phyloP scores from a whole-genome alignment of 2,797 vertebrate species.

The Peromyscus nudipes region DNA sequence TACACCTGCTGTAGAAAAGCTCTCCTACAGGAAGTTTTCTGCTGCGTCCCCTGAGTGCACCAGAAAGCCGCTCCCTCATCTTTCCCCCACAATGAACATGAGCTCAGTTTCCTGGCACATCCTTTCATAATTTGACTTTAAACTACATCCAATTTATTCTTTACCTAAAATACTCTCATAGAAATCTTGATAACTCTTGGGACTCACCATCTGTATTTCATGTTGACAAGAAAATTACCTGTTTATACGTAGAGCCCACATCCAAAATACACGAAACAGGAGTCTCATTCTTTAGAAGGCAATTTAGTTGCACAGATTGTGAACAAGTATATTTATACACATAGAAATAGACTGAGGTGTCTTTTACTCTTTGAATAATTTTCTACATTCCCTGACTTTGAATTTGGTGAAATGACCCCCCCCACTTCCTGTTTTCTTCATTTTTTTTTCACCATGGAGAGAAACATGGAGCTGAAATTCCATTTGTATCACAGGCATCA shows the following conservation, averaged over 20 bases:
- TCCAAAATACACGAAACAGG: not conserved
- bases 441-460: not conserved
- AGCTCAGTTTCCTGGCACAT: not conserved
- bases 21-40: not conserved
- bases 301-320: constrained; percentile 40
- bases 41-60: fast-evolving
- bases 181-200: constrained; percentile 12
- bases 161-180: constrained; percentile 24
- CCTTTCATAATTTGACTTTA: not conserved
- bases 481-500: not conserved
- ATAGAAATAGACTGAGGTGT: constrained; percentile 1
- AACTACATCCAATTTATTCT: constrained; percentile 31
- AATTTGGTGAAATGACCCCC: not conserved
- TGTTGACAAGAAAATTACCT: constrained; percentile 38
- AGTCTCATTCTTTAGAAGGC: constrained; percentile 18
- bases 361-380: constrained; percentile 37
- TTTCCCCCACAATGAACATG: not conserved
- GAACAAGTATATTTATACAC: not conserved
- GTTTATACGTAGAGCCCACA: not conserved
- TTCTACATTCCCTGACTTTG: not conserved
- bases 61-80: fast-evolving
- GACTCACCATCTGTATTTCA: constrained; percentile 28
- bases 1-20: fast-evolving
- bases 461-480: not conserved
- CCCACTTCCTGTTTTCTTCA: not conserved